phyloP scores from a whole-genome alignment of 2,888 invertebrate species.

The Chrysolina oricalcia region DNA sequence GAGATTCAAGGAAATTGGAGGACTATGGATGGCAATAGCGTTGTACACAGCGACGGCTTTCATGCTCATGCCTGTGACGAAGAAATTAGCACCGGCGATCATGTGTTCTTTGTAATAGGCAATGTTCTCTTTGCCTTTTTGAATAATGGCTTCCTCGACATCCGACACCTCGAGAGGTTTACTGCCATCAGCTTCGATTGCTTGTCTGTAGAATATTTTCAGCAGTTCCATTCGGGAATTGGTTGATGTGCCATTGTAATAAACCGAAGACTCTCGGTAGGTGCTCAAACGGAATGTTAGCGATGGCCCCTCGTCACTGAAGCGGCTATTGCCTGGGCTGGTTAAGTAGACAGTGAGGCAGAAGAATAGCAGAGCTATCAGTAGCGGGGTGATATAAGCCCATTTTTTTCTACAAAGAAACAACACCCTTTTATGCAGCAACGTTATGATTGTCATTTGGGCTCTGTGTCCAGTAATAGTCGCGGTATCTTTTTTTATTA shows the following conservation, averaged over 20 bases:
- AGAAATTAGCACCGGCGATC: conserved; percentile 73
- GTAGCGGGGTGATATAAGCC: conserved; percentile 46
- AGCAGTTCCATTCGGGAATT: conserved; percentile 45
- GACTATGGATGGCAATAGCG: conserved; percentile 72
- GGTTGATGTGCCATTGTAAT: conserved; percentile 58
- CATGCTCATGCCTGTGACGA: conserved; percentile 45
- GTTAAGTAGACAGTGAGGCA: conserved; percentile 51
- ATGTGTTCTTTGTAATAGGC: conserved; percentile 71
- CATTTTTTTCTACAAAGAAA: conserved; percentile 49
- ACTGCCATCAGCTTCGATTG: conserved; percentile 56
- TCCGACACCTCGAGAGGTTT: conserved; percentile 50
- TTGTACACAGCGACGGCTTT: conserved; percentile 70
- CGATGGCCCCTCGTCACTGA: conserved; percentile 55
- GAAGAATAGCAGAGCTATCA: conserved; percentile 52
- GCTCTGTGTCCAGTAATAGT: background rate
- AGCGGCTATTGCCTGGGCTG: conserved; percentile 30
- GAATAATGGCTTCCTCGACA: conserved; percentile 66
- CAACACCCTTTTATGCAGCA: conserved; percentile 39
- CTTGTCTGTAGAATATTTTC: conserved; percentile 53
- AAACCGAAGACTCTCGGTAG: conserved; percentile 64
- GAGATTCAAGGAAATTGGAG: conserved; percentile 73
- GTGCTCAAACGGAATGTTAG: conserved; percentile 65
- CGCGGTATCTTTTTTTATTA: background rate
- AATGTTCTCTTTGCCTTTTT: conserved; percentile 68
- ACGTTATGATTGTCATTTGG: conserved; percentile 21